Conservation (phyloP, 2,797 vertebrate genomes). For the Clarias laeviceps region DNA sequence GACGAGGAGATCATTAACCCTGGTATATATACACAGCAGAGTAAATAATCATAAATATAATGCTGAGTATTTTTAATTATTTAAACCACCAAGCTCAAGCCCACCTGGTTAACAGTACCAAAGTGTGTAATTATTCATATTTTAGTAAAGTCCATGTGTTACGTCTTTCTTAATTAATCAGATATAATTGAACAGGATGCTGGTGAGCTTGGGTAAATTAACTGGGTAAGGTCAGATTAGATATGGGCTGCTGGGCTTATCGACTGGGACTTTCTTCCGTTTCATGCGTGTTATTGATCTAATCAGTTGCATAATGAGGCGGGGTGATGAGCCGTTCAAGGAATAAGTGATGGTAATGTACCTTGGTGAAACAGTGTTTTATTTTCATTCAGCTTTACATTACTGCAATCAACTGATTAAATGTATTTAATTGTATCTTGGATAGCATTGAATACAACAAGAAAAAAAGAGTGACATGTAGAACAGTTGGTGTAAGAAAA, state of each 20-base stretch:
- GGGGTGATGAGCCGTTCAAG: not conserved
- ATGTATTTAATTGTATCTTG: not conserved
- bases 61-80: not conserved
- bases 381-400: not conserved
- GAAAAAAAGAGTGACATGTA: not conserved
- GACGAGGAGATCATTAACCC: constrained; percentile 98
- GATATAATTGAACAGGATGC: not conserved
- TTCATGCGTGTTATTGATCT: not conserved
- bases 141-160: not conserved
- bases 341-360: not conserved
- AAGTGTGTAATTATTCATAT: not conserved
- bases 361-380: not conserved
- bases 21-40: constrained; percentile 67
- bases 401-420: not conserved
- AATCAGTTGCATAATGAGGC: not conserved
- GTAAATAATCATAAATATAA: not conserved
- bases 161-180: not conserved
- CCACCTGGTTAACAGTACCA: not conserved
- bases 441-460: not conserved
- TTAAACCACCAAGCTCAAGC: not conserved
- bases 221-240: not conserved
- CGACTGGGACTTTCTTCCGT: not conserved
- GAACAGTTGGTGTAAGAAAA: not conserved
- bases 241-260: not conserved
- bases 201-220: not conserved